These are phyloP conservation scores for Epinotia nisella DNA, from an alignment of 2,888 invertebrate species.

Conservation along the genomic window DNA sequence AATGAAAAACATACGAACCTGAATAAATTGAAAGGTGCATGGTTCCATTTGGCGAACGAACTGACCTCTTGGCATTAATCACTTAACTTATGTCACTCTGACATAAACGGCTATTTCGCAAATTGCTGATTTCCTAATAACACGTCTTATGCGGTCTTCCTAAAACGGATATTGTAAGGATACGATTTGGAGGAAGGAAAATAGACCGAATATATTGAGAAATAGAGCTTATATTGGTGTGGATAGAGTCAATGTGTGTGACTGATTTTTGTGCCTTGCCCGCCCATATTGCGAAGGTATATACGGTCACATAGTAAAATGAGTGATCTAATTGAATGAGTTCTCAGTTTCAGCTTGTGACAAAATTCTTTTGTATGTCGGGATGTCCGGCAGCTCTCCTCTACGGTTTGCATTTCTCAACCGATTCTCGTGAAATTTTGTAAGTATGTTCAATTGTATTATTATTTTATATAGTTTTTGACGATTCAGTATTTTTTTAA, in stretches of 20 bases:
- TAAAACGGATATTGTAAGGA: slow-evolving; percentile 17
- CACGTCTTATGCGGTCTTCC: slow-evolving; percentile 28
- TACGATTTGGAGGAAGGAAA: not conserved
- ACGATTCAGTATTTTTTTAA: no score
- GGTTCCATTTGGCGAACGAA: slow-evolving; percentile 22
- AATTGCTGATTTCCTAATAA: slow-evolving; percentile 36
- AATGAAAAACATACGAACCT: not conserved
- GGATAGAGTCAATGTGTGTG: not conserved
- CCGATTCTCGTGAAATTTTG: no score
- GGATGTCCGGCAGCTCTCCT: no score
- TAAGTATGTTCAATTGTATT: no score
- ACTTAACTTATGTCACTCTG: slow-evolving; percentile 37
- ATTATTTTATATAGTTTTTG: no score
- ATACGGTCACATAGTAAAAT: not conserved
- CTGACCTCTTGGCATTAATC: slow-evolving; percentile 41
- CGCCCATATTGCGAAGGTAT: not conserved
- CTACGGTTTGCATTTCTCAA: no score
- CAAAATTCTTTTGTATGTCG: no score
- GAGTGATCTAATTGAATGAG: not conserved
- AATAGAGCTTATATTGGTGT: slow-evolving; percentile 7
- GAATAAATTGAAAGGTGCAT: slow-evolving; percentile 8
- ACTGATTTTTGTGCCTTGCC: slow-evolving; percentile 11
- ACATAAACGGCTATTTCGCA: slow-evolving; percentile 40
- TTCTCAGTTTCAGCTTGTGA: no score
- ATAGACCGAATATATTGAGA: not conserved